Conservation (phyloP, 2,113 vertebrate genomes). For the Isichthys henryi region DNA sequence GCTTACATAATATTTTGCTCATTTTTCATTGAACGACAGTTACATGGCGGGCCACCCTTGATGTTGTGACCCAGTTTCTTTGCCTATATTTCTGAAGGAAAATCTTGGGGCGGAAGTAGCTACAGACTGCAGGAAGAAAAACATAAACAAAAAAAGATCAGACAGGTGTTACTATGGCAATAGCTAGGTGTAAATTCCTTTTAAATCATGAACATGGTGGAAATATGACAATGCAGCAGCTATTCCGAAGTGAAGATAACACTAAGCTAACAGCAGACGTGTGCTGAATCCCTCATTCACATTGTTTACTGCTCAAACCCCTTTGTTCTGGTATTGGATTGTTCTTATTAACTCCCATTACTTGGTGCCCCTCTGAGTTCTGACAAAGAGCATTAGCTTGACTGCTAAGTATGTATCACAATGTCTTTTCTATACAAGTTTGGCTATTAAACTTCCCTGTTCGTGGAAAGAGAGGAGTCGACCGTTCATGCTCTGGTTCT, state of each 20-base stretch:
- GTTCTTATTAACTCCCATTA: background rate
- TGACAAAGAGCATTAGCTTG: background rate
- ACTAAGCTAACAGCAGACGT: background rate
- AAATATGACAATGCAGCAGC: background rate
- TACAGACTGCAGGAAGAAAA: background rate
- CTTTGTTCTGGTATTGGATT: background rate
- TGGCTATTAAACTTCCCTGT: background rate
- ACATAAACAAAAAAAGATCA: background rate
- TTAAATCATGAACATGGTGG: background rate
- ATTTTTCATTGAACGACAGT: background rate
- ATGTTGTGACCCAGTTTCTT: background rate
- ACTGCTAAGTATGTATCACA: background rate
- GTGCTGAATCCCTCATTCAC: background rate
- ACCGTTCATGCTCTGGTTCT: background rate
- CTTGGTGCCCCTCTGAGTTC: background rate
- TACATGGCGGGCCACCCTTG: background rate
- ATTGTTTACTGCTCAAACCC: background rate
- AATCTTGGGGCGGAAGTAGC: background rate
- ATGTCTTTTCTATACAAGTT: background rate
- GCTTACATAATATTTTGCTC: background rate
- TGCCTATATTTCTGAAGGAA: background rate
- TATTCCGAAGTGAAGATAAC: background rate
- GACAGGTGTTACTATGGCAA: slow-evolving; percentile 9
- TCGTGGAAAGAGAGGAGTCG: background rate
- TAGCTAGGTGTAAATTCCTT: background rate